Evolutionary conservation across 2,888 invertebrate genomes (phyloP), one percentile per base, ranked within the genome.

Genomic region (Himalopsyche kuldschensis): DNA sequence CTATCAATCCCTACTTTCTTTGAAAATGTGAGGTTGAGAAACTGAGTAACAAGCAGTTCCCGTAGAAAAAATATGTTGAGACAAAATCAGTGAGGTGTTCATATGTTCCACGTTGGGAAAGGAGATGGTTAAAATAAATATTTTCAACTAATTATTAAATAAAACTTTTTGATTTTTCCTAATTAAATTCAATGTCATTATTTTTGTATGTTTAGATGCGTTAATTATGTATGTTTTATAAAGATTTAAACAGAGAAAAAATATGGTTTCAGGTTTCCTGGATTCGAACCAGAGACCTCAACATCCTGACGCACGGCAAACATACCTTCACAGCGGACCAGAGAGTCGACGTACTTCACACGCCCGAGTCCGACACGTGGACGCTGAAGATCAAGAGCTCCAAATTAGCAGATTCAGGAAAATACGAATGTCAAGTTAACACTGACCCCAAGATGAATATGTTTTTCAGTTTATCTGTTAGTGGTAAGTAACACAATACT

Each of bases 361-460:
- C 90, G 76, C 89, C 89, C 32, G 90, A 89, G 78, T 91, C 91
- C 85, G 92, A 92, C 84, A 92, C 93, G 85, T 93, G 94, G 92
- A 92, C 93, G 83, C 91, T 95, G 87, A 90, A 92, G 87, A 92
- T 95, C 86, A 91, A 91, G 87, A 91, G 91, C n/a, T 92, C 94
- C 84, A 93, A 92, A 84, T 88, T 90, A 80, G 87, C 90, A 30
- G 95, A 95, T 89, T 90, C 93, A 3, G 95, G 95, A 85, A 92
- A 93, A 86, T 95, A 95, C 90, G 95, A 95, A 91, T 95, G 95
- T 88, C 95, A 95, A 90, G 93, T 95, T 88, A 95, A 95, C 90
- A 95, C 94, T 0, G 95, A 95, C 88, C 95, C 95, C 55, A 95
- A 95, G 89, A 93, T 94, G 90, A 95, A 94, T 90, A 91, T 93